A percentile compares a stretch with the other conserved stretches of the same genome.
Conservation (phyloP, 1,140 invertebrate genomes). For the Macrosteles quadrilineatus region DNA sequence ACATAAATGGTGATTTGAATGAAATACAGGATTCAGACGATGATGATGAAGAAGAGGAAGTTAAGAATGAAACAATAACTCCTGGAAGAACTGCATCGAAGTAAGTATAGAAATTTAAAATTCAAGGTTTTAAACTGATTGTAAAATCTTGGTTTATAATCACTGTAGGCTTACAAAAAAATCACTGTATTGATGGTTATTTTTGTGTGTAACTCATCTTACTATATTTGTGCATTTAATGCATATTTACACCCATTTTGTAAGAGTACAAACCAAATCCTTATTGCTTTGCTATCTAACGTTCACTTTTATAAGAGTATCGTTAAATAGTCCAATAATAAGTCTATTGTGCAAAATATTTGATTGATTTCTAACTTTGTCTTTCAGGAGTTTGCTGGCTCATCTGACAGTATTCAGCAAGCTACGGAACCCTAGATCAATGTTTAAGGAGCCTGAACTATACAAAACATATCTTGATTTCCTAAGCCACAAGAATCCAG, state of each 20-base stretch:
- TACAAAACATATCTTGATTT: conserved; percentile 75
- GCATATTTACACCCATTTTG: too few species aligned
- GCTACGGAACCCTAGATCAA: conserved; percentile 76
- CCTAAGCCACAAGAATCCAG: conserved; percentile 71
- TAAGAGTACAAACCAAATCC: too few species aligned
- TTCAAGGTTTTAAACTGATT: neutral
- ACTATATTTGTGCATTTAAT: too few species aligned
- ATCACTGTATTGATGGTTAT: too few species aligned
- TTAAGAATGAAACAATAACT: conserved; percentile 41
- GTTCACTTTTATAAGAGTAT: too few species aligned
- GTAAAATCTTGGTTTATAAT: neutral
- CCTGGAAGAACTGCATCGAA: conserved; percentile 27
- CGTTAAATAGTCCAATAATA: too few species aligned
- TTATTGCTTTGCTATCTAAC: too few species aligned
- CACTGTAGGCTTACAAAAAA: too few species aligned
- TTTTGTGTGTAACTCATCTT: too few species aligned
- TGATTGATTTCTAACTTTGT: too few species aligned
- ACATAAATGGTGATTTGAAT: conserved; percentile 30
- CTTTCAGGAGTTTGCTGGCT: conserved; percentile 65
- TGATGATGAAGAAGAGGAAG: conserved; percentile 41
- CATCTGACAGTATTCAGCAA: conserved; percentile 76
- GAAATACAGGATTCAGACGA: conserved; percentile 39
- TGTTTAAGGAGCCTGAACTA: conserved; percentile 74
- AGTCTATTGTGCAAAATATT: too few species aligned
- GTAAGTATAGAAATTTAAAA: conserved; percentile 18